A percentile compares a stretch with the other conserved stretches of the same genome.
Evolutionary conservation across 2,113 vertebrate genomes (phyloP).

Genomic region (Protobothrops mucrosquamatus): DNA sequence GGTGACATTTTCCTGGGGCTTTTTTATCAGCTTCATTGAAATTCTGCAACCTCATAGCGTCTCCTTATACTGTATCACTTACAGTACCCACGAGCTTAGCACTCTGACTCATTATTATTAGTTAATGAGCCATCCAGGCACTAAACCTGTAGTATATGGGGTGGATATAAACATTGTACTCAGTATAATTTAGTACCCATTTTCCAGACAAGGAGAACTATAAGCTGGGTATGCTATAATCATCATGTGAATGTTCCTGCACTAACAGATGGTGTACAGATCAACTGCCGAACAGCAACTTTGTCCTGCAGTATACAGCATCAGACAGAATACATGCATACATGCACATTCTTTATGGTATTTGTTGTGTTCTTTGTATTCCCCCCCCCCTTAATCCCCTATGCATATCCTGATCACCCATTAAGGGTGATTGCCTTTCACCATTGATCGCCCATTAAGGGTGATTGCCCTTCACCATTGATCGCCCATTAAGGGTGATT

Average conservation of each 20-base stretch:
- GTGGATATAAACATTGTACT: slow-evolving; percentile 45
- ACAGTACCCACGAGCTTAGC: slow-evolving; percentile 64
- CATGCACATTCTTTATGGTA: background rate
- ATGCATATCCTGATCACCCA: no score
- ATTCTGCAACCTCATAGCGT: slow-evolving; percentile 56
- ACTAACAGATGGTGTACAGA: background rate
- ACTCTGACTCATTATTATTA: slow-evolving; percentile 73
- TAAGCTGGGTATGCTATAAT: background rate
- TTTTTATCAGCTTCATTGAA: slow-evolving; percentile 51
- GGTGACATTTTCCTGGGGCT: background rate
- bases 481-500: no score
- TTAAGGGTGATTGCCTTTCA: no score
- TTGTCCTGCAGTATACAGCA: background rate
- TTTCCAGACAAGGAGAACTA: background rate
- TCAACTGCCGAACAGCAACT: background rate
- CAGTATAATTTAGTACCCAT: slow-evolving; percentile 35
- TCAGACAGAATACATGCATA: background rate
- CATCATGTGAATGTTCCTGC: background rate
- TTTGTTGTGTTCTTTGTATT: no score
- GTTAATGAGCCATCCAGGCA: slow-evolving; percentile 73
- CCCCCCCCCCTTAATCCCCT: no score
- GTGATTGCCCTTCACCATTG: no score
- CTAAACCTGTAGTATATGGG: slow-evolving; percentile 61
- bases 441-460: no score
- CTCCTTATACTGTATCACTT: slow-evolving; percentile 68